Base-by-base conservation (phyloP, 2,888 invertebrate genomes). In the Polylopha cassiicola region DNA sequence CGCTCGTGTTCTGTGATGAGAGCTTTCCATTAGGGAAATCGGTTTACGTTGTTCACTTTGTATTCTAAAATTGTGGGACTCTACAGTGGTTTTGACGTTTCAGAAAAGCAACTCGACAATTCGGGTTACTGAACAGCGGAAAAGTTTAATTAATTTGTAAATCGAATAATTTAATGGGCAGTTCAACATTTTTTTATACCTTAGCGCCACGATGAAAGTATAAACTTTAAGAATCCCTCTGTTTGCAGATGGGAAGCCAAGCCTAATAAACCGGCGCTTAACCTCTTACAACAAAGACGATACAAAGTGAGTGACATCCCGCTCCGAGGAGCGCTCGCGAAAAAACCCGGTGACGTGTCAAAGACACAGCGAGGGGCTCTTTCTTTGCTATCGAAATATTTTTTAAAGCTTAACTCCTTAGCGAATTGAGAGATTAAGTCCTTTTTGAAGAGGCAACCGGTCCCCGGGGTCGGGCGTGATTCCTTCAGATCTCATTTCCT, bases 401-500 rank as follows among this genome's bases (percentile, higher is more conserved):
- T 85, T 81, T 85, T 84, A 76, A 81, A 79, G 80, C 84, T 85
- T 79, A 85, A 86, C 86, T 86, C 86, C 86, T 86, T 86, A 79
- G 84, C 80, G 85, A 84, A 84, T 86, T 86, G 82, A 77, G 84
- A 85, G 86, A 86, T 86, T 85, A 86, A 82, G 85, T 85, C 76
- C 66, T 80, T 75, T 88, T 88, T 88, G 86, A 88, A 87, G 87
- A 87, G 87, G 86, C 87, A 86, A 86, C 85, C 76, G 85, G 79
- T 86, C 87, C 85, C 87, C 71, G 78, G 84, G 87, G 86, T 74
- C 76, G 79, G 61, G 70, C 69, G 78, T 71, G 81, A 86, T 79
- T 82, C 76, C 76, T 78, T 79, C 76, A 72, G 81, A 84, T 82
- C 85, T 84, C 82, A 82, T 85, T 85, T 82, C 78, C 80, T 72